A percentile compares a stretch with the other conserved stretches of the same genome.
phyloP scores from a whole-genome alignment of 2,888 invertebrate species.

The Aethes cnicana region DNA sequence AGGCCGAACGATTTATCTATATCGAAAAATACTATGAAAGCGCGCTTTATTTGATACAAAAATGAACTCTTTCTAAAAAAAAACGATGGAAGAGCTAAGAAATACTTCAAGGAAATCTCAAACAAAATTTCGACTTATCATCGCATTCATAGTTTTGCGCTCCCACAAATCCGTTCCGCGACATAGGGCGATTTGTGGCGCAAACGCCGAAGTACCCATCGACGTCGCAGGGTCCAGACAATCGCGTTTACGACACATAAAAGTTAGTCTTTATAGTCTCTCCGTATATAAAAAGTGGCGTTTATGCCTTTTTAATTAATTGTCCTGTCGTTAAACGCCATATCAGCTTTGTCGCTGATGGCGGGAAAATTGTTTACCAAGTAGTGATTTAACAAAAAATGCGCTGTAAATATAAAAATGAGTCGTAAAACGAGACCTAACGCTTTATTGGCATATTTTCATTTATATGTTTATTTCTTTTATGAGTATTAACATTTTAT shows the following conservation, averaged over 20 bases:
- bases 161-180: conserved; percentile 48
- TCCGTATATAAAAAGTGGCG: conserved; percentile 79
- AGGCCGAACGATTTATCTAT: not conserved
- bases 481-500: too few relatives aligned
- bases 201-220: conserved; percentile 54
- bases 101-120: too few relatives aligned
- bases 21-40: too few relatives aligned
- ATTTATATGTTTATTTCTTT: not conserved
- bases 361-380: conserved; percentile 72
- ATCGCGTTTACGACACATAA: conserved; percentile 82
- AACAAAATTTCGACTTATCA: conserved; percentile 19
- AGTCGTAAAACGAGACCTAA: conserved; percentile 4
- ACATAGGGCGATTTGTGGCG: conserved; percentile 47
- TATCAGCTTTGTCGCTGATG: conserved; percentile 75
- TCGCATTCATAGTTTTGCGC: conserved; percentile 46
- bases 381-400: conserved; percentile 77
- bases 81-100: too few relatives aligned
- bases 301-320: conserved; percentile 82
- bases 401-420: conserved; percentile 28
- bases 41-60: too few relatives aligned
- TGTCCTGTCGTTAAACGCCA: conserved; percentile 76
- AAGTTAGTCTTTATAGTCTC: conserved; percentile 82
- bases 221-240: conserved; percentile 73
- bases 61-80: too few relatives aligned
- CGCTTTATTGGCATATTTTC: conserved; percentile 20